Evolutionary conservation across 2,797 vertebrate species (phyloP).

Genomic region (Enteromius paludinosus): DNA sequence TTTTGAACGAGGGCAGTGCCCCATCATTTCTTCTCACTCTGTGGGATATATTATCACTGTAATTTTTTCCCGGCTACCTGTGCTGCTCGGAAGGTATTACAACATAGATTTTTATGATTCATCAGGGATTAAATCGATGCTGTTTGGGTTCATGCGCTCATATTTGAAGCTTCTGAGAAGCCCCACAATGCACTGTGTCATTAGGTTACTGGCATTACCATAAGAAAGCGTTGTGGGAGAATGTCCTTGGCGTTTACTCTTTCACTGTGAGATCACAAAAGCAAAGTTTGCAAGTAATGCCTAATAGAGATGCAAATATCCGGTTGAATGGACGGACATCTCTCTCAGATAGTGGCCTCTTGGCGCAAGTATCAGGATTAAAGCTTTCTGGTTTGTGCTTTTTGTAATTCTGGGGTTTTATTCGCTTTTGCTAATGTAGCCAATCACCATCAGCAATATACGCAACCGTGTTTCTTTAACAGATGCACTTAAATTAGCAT

Average conservation of each 20-base stretch:
- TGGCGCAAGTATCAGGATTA: constrained; percentile 3
- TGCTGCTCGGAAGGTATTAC: constrained; percentile 24
- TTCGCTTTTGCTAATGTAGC: constrained; percentile 16
- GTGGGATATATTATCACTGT: constrained; percentile 56
- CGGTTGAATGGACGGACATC: constrained; percentile 18
- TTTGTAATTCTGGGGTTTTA: not conserved
- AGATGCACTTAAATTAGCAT: not conserved
- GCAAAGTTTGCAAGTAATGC: constrained; percentile 25
- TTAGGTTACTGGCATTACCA: constrained; percentile 33
- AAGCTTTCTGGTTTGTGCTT: constrained; percentile 26
- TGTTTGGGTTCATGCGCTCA: constrained; percentile 17
- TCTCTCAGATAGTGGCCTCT: not conserved
- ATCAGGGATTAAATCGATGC: constrained; percentile 32
- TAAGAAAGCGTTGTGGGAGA: constrained; percentile 34
- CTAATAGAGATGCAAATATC: constrained; percentile 54
- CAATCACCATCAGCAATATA: constrained; percentile 1
- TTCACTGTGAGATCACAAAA: constrained; percentile 27
- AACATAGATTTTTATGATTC: constrained; percentile 13
- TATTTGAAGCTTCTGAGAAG: constrained; percentile 35
- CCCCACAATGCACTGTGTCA: constrained; percentile 11
- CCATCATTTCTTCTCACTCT: constrained; percentile 51
- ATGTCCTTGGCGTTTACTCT: constrained; percentile 31
- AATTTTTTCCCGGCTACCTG: not conserved
- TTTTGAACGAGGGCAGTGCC: constrained; percentile 56
- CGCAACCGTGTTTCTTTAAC: constrained; percentile 8